Evolutionary conservation across 1,140 invertebrate genomes (phyloP).

Genomic region (Drosophila punjabiensis): DNA sequence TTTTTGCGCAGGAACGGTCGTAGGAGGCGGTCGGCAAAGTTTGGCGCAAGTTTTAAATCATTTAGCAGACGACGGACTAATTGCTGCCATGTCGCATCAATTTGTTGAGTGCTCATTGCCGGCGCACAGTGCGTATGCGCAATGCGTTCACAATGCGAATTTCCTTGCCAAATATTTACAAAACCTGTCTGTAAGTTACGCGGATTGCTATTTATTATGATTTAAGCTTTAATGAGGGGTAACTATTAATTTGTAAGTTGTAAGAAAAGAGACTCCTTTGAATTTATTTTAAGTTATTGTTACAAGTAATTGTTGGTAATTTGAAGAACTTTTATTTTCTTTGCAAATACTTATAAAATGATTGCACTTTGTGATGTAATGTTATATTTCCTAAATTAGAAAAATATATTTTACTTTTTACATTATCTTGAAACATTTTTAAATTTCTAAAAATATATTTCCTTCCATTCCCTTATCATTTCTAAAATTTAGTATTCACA

Average conservation of each 20-base stretch:
- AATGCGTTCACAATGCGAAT: constrained; percentile 17
- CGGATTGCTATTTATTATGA: background rate
- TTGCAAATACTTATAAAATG: background rate
- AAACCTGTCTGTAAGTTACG: constrained; percentile 1
- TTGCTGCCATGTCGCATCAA: constrained; percentile 56
- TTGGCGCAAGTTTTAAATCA: constrained; percentile 73
- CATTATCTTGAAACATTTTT: background rate
- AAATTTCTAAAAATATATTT: background rate
- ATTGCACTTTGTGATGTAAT: background rate
- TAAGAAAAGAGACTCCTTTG: too few species aligned
- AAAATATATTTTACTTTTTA: too few species aligned
- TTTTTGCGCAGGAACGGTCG: constrained; percentile 53
- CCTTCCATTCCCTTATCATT: background rate
- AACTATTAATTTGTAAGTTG: too few species aligned
- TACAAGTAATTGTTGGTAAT: background rate
- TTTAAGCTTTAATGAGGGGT: background rate
- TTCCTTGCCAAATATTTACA: background rate
- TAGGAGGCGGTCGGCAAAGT: constrained; percentile 43
- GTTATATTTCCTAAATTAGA: too few species aligned
- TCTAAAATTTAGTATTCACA: background rate
- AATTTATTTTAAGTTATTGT: background rate
- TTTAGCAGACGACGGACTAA: constrained; percentile 58
- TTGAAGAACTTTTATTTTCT: background rate
- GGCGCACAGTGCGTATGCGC: constrained; percentile 53
- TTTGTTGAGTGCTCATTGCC: constrained; percentile 22